These are phyloP conservation scores for Leucania comma DNA, from an alignment of 2,888 invertebrate species.

Conservation along the genomic window DNA sequence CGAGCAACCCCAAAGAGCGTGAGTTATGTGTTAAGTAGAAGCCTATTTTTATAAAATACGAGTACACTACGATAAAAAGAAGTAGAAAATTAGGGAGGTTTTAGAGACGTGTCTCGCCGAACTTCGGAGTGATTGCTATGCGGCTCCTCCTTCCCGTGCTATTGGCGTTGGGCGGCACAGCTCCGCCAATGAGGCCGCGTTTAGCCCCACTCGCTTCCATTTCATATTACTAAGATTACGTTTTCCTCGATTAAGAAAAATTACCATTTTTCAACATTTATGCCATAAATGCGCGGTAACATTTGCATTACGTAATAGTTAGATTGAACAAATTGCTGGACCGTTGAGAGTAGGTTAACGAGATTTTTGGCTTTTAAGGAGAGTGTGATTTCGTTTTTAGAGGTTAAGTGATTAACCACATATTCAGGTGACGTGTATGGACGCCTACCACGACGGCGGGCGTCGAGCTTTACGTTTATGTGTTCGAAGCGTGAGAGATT, in stretches of 20 bases:
- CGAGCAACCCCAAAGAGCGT: background rate
- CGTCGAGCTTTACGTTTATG: constrained; percentile 65
- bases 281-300: constrained; percentile 24
- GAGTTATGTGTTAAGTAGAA: constrained; percentile 36
- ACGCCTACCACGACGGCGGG: constrained; percentile 63
- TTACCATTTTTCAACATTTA: constrained; percentile 67
- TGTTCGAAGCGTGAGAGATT: constrained; percentile 67
- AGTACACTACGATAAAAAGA: constrained; percentile 52
- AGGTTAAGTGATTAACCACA: constrained; percentile 45
- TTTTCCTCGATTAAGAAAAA: constrained; percentile 80
- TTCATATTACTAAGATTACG: constrained; percentile 78
- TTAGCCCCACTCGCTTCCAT: constrained; percentile 82
- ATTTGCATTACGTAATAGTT: constrained; percentile 6
- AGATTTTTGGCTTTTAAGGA: constrained; percentile 19
- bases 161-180: constrained; percentile 83
- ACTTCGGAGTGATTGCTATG: constrained; percentile 79
- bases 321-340: background rate
- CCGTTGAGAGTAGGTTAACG: background rate
- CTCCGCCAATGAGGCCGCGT: constrained; percentile 84
- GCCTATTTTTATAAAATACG: constrained; percentile 67
- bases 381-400: constrained; percentile 26
- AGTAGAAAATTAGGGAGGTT: constrained; percentile 76
- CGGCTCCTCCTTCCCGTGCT: constrained; percentile 86
- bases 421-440: constrained; percentile 58
- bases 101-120: constrained; percentile 79